These are phyloP conservation scores for Zootoca vivipara DNA, from an alignment of 2,113 vertebrate genomes.

Conservation along the genomic window DNA sequence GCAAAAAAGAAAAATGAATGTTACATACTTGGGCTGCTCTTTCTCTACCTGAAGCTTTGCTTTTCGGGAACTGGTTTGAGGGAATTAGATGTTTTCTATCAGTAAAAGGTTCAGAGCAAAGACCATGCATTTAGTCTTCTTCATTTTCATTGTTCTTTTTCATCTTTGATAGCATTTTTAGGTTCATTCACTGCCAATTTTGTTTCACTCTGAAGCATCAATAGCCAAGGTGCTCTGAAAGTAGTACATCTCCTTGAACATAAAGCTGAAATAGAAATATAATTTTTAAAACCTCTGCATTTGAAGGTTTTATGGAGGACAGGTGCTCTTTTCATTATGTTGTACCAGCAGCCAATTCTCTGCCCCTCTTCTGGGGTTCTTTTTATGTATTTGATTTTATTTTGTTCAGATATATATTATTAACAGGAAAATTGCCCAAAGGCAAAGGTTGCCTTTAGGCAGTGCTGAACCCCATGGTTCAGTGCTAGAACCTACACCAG, in stretches of 20 bases:
- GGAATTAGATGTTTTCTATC: conserved; percentile 9
- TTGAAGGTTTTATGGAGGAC: conserved; percentile 35
- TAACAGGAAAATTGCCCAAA: background rate
- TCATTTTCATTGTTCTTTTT: conserved; percentile 9
- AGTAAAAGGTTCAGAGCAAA: conserved; percentile 15
- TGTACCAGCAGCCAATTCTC: conserved; percentile 8
- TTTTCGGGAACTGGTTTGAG: background rate
- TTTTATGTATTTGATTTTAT: background rate
- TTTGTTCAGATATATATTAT: background rate
- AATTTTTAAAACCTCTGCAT: conserved; percentile 33
- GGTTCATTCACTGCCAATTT: conserved; percentile 29
- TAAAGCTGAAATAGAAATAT: conserved; percentile 41
- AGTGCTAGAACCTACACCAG: background rate
- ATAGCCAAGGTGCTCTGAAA: conserved; percentile 18
- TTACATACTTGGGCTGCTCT: background rate
- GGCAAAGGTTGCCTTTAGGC: background rate
- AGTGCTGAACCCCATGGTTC: background rate
- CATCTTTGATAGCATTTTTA: conserved; percentile 17
- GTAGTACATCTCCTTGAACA: conserved; percentile 30
- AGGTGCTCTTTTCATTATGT: conserved; percentile 31
- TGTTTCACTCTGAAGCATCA: conserved; percentile 1
- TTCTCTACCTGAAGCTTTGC: background rate
- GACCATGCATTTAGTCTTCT: background rate
- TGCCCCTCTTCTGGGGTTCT: background rate
- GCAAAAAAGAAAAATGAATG: no score